Percentiles rank a stretch among this genome's conserved stretches.
phyloP scores from a whole-genome alignment of 2,113 vertebrate species.

The Indicator maculatus region DNA sequence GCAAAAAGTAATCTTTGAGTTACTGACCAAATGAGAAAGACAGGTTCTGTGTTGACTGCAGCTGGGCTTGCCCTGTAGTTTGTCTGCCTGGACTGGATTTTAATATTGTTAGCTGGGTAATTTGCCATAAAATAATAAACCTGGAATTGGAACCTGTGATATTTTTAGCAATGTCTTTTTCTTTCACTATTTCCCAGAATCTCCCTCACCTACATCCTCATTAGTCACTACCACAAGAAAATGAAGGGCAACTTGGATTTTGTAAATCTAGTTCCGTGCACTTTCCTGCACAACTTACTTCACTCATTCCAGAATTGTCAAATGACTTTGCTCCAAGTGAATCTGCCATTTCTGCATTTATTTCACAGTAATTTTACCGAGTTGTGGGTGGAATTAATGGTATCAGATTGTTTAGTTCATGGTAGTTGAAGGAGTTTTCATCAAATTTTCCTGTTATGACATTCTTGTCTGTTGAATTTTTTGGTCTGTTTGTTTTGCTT shows the following conservation, averaged over 20 bases:
- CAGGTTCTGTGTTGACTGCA: background rate
- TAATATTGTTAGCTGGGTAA: background rate
- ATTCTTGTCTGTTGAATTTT: background rate
- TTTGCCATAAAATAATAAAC: background rate
- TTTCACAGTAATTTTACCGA: background rate
- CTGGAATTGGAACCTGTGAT: background rate
- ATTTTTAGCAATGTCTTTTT: conserved; percentile 8
- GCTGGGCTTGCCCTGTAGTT: background rate
- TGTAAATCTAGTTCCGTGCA: background rate
- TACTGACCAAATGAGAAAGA: background rate
- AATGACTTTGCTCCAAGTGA: background rate
- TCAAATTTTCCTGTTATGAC: background rate
- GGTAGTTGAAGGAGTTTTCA: background rate
- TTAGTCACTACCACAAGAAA: conserved; percentile 7
- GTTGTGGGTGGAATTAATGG: background rate
- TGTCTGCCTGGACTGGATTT: background rate
- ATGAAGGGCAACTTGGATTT: background rate
- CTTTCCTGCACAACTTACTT: background rate
- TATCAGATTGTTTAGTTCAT: background rate
- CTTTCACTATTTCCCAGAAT: background rate
- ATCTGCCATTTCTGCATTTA: background rate
- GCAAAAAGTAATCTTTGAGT: background rate
- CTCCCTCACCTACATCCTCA: background rate
- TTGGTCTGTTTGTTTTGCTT: background rate
- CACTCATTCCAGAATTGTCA: background rate